A percentile compares a stretch with the other conserved stretches of the same genome.
Conservation (phyloP, 2,888 invertebrate species). For the Aphodius granarius region DNA sequence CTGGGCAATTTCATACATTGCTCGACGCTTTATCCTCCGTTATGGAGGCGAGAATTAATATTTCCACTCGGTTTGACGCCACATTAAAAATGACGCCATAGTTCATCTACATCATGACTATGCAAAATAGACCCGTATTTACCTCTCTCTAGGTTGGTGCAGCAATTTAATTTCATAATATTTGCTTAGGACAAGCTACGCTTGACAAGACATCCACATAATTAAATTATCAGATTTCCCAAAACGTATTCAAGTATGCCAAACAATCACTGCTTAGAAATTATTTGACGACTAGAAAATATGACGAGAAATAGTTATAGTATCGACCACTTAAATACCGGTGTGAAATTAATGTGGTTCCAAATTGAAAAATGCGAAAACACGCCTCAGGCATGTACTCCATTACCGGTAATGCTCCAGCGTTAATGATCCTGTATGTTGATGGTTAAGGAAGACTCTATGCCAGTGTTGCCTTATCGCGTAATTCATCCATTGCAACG, state of each 20-base stretch:
- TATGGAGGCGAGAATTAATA: not conserved
- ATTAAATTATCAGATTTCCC: too few relatives aligned
- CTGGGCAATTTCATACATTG: not conserved
- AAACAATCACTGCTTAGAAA: too few relatives aligned
- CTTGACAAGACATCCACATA: not conserved
- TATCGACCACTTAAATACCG: not conserved
- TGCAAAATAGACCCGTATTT: not conserved
- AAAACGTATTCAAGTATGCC: too few relatives aligned
- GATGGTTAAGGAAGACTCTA: not conserved
- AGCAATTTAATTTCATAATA: slow-evolving; percentile 19
- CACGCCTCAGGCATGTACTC: not conserved
- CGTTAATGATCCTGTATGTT: not conserved
- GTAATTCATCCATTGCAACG: not conserved
- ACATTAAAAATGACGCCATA: not conserved
- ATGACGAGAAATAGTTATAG: too few relatives aligned
- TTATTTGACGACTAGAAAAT: too few relatives aligned
- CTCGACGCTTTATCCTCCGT: not conserved
- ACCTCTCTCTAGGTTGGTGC: not conserved
- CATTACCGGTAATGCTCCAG: not conserved
- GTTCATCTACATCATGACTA: not conserved
- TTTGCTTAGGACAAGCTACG: slow-evolving; percentile 19
- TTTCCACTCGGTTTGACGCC: not conserved
- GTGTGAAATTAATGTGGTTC: not conserved
- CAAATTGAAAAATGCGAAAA: not conserved
- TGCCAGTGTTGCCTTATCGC: not conserved